Evolutionary conservation across 2,797 vertebrate genomes (phyloP), one percentile per base, ranked within the genome.

Genomic region (Epinephelus coioides): DNA sequence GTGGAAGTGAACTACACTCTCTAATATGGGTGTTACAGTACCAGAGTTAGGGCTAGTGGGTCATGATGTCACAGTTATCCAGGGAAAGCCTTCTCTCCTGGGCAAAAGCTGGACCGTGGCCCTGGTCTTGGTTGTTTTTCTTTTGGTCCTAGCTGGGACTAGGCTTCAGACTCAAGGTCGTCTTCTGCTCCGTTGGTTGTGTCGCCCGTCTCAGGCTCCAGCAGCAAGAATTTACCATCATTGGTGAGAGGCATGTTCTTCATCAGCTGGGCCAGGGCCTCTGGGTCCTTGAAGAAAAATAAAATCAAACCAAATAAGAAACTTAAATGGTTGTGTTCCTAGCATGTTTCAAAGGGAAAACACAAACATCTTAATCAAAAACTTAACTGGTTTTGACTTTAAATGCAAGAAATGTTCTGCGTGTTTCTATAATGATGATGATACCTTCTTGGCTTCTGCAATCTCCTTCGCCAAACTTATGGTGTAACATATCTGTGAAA

Each of bases 391-490:
- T 4, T 60, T 19, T 6, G 8, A 61, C 17, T 70, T 34, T 50
- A 15, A 69, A 77, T 65, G 23, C 3, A 15, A n/a, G 23, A 46
- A 34, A 5, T 15, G 4, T 27, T 40, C 19, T 30, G 10, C 30
- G 13, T 49, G 15, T 57, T 44, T 68, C 14, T n/a, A 23, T 30
- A 30, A 30, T n/a, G 19, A 51, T 13, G 30, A 53, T 3, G n/a
- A 95, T 95, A 98, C 98, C 97, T 98, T 98, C 90, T 96, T 97
- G 46, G 98, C 98, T 77, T 97, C 96, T 69, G 95, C 95, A 59
- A 99, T 98, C 89, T 98, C 98, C 93, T 98, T 99, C 17, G 97
- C 98, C 90, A 99, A 88, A 82, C 95, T 97, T 84, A 99, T 98
- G 65, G 98, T 97, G 85, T 97, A 99, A 92, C 98, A 99, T 79